Base-by-base conservation (phyloP, 2,797 vertebrate species). In the Tadarida brasiliensis region DNA sequence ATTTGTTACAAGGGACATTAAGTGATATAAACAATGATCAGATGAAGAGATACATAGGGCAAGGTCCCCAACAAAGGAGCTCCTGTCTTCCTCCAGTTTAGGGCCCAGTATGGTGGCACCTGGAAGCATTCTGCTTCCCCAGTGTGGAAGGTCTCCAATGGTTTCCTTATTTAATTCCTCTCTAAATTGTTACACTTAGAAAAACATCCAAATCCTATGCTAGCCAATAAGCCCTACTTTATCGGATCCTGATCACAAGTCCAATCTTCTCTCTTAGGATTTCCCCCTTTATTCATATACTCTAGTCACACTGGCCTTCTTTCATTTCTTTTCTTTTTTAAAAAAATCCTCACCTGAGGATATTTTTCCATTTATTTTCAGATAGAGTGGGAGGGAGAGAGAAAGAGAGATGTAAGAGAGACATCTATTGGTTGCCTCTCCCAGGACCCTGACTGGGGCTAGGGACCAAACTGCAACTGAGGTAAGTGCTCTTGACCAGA, bases 151-250 rank as follows among this genome's bases (percentile, higher is more conserved):
- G 67, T 39, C n/a, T 86, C 85, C 77, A 71, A 0, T 28, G 44
- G 3, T 61, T 82, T 87, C 78, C 83, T 92, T 94, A 70, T 35
- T 73, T 51, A 56, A 54, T 86, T 80, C 24, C 20, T 51, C 22
- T 73, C 4, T 68, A 90, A 57, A 33, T 92, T 56, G 87, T 57
- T 76, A 16, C 26, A 92, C 65, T 94, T 78, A 94, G 86, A 82
- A 87, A 91, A 95, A 68, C 39, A 78, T 20, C 74, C 44, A 51
- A 88, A 35, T 28, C 57, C 47, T 63, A 67, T 30, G 15, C 8
- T 26, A 12, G 39, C 17, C 51, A 39, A 16, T 4, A 57, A 76
- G 24, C 8, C 26, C 51, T 24, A 20, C 30, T 68, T 92, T 47
- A 68, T 92, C 51, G n/a, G 49, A 11, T 71, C 16, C 70, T 82